Base-by-base conservation (phyloP, 2,113 vertebrate genomes). In the Bucco capensis region DNA sequence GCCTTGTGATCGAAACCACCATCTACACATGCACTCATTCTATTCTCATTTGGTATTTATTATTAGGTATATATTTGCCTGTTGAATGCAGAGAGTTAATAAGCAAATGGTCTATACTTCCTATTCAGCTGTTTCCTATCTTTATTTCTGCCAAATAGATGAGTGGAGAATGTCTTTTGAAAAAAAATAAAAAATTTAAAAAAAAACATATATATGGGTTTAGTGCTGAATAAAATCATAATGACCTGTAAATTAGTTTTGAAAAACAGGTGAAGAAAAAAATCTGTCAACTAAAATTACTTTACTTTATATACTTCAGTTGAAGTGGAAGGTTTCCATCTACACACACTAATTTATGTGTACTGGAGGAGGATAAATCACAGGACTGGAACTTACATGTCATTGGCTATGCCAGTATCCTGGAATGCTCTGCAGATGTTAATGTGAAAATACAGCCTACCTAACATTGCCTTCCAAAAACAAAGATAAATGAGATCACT, bases 371-470 rank as follows among this genome's bases (percentile, higher is more conserved):
- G 21, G 44, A 93, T 92, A 92, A 94, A 88, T 93, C 90, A 92
- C 71, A 91, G 72, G 56, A 89, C 73, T 88, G 81, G 58, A 90
- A 86, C 62, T 87, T 92, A 49, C 19, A 54, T 92, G 71, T 91
- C 53, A 50, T 64, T 93, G 14, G 25, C 81, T 83, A 77, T 88
- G 87, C 73, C 93, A 96, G 85, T 51, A 85, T 93, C 91, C 88
- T 85, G 72, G 73, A 96, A 81, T 82, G 84, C 60, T 89, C 82
- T 96, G 72, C 89, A 95, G 86, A 85, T 96, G 61, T 94, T 86
- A 79, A 51, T 89, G 42, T 96, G 57, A 92, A 96, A 95, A 92
- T 70, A 86, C 22, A 65, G 40, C 24, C 17, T 90, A 89, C 80
- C 65, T 69, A 84, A 50, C 38, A 16, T 57, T 80, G 53, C 62